phyloP scores from a whole-genome alignment of 1,140 invertebrate species.

The Pseudachorutes palmiensis region DNA sequence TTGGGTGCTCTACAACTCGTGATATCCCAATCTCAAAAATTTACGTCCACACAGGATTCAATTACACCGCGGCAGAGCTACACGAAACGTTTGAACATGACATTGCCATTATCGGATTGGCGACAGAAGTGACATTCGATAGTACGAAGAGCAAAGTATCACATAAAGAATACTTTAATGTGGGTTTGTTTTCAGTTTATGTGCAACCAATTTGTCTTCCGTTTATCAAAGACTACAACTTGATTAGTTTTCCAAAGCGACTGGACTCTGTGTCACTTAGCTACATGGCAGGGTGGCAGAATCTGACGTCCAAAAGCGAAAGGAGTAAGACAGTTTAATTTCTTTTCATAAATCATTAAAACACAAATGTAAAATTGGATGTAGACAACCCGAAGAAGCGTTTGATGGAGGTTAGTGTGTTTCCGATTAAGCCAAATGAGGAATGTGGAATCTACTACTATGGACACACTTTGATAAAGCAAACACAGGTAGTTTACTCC shows the following conservation, averaged over 20 bases:
- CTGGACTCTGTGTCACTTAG: background rate
- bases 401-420: constrained; percentile 8
- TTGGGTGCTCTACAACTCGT: constrained; percentile 14
- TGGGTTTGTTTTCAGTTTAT: constrained; percentile 12
- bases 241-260: constrained; percentile 12
- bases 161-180: background rate
- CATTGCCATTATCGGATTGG: background rate
- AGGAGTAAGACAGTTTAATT: background rate
- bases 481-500: background rate
- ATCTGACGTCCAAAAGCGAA: background rate
- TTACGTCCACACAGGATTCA: constrained; percentile 44
- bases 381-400: constrained; percentile 6
- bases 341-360: background rate
- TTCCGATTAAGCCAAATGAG: constrained; percentile 14
- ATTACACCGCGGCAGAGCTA: constrained; percentile 44
- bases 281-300: constrained; percentile 4
- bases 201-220: constrained; percentile 27
- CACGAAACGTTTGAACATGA: constrained; percentile 50
- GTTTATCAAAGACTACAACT: constrained; percentile 18
- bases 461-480: background rate
- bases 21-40: constrained; percentile 21
- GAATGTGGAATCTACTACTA: constrained; percentile 9
- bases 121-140: background rate
- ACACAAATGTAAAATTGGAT: background rate
- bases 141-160: background rate